These are phyloP conservation scores for Lota lota DNA, from an alignment of 2,113 vertebrate genomes.

Conservation along the genomic window DNA sequence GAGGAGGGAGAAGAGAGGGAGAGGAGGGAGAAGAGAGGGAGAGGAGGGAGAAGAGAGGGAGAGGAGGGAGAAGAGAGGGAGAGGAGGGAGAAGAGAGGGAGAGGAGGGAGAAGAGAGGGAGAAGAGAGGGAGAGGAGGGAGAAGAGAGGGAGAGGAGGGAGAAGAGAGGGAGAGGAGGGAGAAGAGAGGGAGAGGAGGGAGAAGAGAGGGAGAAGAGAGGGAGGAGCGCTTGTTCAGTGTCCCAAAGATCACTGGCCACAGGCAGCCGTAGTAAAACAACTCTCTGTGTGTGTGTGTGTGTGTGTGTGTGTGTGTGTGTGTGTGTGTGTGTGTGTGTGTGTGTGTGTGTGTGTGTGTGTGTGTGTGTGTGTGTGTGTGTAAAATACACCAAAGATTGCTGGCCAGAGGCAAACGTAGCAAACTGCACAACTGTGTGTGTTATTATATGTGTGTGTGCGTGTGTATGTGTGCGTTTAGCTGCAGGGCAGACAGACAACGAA, in stretches of 20 bases:
- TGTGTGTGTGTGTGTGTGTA: not conserved
- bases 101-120: too few species aligned
- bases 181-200: too few species aligned
- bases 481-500: constrained; percentile 73
- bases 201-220: too few species aligned
- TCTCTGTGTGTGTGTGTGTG: constrained; percentile 15
- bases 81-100: too few species aligned
- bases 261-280: constrained; percentile 69
- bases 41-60: too few species aligned
- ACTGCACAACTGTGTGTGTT: constrained; percentile 6
- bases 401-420: not conserved
- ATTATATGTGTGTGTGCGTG: constrained; percentile 31
- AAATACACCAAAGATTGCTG: constrained; percentile 9
- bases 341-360: constrained; percentile 1
- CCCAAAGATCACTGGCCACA: constrained; percentile 69
- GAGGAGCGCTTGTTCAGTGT: constrained; percentile 65
- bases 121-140: too few species aligned
- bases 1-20: too few species aligned
- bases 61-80: too few species aligned
- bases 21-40: too few species aligned
- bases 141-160: too few species aligned
- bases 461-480: constrained; percentile 62
- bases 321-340: constrained; percentile 14
- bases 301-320: not conserved
- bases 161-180: too few species aligned